A percentile compares a stretch with the other conserved stretches of the same genome.
These are phyloP conservation scores for Amiota minor DNA, from an alignment of 2,888 invertebrate species.

Conservation along the genomic window DNA sequence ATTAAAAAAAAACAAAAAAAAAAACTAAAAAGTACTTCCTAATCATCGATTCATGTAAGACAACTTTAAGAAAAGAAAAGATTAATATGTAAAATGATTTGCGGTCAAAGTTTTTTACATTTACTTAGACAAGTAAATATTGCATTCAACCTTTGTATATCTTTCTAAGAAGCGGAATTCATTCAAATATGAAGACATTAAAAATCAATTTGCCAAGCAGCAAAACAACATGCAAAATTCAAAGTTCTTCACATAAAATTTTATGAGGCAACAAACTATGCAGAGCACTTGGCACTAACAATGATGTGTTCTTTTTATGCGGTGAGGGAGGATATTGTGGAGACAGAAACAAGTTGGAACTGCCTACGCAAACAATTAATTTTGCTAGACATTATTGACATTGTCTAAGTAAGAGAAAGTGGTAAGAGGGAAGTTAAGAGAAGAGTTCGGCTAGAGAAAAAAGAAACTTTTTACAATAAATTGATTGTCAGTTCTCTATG, in stretches of 20 bases:
- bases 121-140: too few species aligned
- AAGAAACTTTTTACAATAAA: background rate
- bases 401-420: too few species aligned
- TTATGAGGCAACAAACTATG: slow-evolving; percentile 1
- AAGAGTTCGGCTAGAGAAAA: background rate
- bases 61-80: too few species aligned
- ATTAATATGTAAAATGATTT: too few species aligned
- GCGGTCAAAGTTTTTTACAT: too few species aligned
- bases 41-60: too few species aligned
- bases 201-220: slow-evolving; percentile 4
- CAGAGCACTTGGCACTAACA: background rate
- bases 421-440: background rate
- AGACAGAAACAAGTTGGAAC: too few species aligned
- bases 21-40: too few species aligned
- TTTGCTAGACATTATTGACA: background rate
- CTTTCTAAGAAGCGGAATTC: too few species aligned
- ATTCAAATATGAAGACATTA: background rate
- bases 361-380: slow-evolving; percentile 5
- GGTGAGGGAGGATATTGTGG: too few species aligned
- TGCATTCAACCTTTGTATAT: too few species aligned
- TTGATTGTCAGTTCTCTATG: slow-evolving; percentile 6
- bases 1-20: too few species aligned
- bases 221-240: slow-evolving; percentile 5
- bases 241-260: slow-evolving; percentile 3
- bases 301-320: background rate